Evolutionary conservation across 2,113 vertebrate genomes (phyloP).

Genomic region (Xenopus borealis): DNA sequence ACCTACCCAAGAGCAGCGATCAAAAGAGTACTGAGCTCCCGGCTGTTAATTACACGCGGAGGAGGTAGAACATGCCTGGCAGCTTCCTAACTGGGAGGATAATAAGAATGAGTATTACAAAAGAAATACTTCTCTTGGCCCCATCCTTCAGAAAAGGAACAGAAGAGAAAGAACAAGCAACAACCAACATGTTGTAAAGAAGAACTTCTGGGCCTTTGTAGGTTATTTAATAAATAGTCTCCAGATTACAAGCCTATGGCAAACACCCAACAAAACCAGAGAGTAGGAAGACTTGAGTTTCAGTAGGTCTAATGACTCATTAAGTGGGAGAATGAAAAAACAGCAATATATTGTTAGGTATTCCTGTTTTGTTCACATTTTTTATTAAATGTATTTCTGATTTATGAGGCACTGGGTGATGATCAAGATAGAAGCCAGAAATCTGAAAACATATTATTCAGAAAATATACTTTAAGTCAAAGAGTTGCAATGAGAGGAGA

Average conservation of each 20-base stretch:
- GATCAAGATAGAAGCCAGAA: no score
- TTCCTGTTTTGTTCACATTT: not conserved
- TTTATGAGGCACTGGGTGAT: no score
- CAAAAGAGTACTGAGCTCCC: not conserved
- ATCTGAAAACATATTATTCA: no score
- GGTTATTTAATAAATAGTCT: no score
- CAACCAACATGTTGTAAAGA: no score
- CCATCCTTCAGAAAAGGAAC: not conserved
- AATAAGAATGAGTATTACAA: not conserved
- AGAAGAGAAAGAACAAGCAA: slow-evolving; percentile 2
- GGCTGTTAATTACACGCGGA: slow-evolving; percentile 51
- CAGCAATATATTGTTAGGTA: not conserved
- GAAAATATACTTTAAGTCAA: no score
- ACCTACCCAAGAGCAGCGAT: not conserved
- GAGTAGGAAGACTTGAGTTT: no score
- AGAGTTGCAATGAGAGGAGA: not conserved
- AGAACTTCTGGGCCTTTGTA: no score
- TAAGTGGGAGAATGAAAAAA: not conserved
- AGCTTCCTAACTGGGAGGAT: slow-evolving; percentile 21
- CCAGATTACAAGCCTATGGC: no score
- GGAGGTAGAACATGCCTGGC: slow-evolving; percentile 49
- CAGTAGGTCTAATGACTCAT: no score
- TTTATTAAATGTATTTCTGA: not conserved
- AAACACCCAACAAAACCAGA: no score
- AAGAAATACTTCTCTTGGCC: not conserved